Percentiles rank a stretch among this genome's conserved stretches.
These are phyloP conservation scores for Aythya fuligula DNA, from an alignment of 2,797 vertebrate genomes.

Conservation along the genomic window DNA sequence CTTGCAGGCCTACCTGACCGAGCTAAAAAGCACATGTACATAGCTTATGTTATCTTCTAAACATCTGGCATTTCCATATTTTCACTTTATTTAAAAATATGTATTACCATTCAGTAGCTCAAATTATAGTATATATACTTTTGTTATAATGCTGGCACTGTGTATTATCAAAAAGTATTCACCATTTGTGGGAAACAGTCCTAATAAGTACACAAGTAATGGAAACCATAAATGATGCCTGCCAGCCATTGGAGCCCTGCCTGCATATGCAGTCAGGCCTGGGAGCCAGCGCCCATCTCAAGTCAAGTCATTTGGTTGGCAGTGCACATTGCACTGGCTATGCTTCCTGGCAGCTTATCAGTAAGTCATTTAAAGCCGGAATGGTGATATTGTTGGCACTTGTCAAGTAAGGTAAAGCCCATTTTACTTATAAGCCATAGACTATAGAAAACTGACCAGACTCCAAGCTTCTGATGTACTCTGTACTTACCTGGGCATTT, in stretches of 20 bases:
- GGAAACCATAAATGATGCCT: neutral
- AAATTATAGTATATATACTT: neutral
- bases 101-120: neutral
- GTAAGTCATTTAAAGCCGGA: neutral
- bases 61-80: neutral
- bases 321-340: neutral
- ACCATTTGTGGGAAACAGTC: neutral
- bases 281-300: neutral
- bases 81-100: neutral
- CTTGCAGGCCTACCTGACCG: neutral
- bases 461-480: neutral
- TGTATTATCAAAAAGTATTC: neutral
- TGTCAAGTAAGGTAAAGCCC: neutral
- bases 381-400: neutral
- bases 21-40: neutral
- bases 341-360: slow-evolving; percentile 12
- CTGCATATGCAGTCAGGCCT: neutral
- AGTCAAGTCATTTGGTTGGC: neutral
- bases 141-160: neutral
- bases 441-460: neutral
- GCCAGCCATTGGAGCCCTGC: neutral
- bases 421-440: neutral
- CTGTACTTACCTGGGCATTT: neutral
- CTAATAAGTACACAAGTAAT: neutral
- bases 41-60: neutral